Evolutionary conservation across 1,140 invertebrate genomes (phyloP).

Genomic region (Ganaspis sp.): DNA sequence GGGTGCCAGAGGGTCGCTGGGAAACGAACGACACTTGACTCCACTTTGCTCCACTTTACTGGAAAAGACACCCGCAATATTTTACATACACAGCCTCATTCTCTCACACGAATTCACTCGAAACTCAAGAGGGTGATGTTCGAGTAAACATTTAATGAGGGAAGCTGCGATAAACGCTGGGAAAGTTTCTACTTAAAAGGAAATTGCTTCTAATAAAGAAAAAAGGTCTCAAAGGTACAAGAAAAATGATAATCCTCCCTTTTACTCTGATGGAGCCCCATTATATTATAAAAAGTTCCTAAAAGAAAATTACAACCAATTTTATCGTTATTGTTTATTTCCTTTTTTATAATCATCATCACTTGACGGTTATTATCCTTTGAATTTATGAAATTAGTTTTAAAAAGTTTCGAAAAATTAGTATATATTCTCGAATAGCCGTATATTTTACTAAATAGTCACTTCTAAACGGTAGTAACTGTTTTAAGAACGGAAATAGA

Average conservation of each 20-base stretch:
- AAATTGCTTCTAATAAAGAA: constrained; percentile 33
- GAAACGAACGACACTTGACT: constrained; percentile 70
- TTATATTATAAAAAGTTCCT: not conserved
- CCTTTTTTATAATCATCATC: no score
- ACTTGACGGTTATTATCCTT: not conserved
- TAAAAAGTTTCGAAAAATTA: not conserved
- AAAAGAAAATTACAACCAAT: not conserved
- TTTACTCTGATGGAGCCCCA: constrained; percentile 20
- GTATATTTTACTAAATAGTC: not conserved
- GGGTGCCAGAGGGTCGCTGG: constrained; percentile 59
- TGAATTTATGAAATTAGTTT: not conserved
- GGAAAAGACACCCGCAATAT: constrained; percentile 41
- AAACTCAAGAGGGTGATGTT: constrained; percentile 31
- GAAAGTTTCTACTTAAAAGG: constrained; percentile 32
- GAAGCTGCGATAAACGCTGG: constrained; percentile 12
- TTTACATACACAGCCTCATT: constrained; percentile 28
- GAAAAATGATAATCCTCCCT: constrained; percentile 12
- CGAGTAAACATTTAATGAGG: constrained; percentile 36
- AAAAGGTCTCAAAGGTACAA: constrained; percentile 23
- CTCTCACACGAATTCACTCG: constrained; percentile 6
- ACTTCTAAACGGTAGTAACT: not conserved
- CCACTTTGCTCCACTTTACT: constrained; percentile 57
- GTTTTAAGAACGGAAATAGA: constrained; percentile 24
- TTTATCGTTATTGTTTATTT: not conserved
- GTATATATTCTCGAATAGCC: not conserved